These are phyloP conservation scores for Luffia ferchaultella DNA, from an alignment of 2,888 invertebrate genomes.

Conservation along the genomic window DNA sequence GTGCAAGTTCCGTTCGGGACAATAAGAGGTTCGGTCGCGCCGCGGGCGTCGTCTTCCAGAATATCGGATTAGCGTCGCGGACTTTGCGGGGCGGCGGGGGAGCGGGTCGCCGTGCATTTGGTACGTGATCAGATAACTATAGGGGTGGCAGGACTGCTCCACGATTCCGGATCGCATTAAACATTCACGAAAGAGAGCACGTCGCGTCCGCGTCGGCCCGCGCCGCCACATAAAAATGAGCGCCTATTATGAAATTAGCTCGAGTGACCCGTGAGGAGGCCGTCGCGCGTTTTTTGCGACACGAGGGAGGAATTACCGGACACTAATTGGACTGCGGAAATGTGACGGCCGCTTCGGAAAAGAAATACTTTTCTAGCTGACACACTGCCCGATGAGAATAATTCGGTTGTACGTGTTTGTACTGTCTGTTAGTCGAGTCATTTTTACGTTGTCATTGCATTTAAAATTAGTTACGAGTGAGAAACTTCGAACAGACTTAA, in stretches of 20 bases:
- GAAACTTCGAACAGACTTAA: too few species aligned
- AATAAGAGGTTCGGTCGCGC: conserved; percentile 37
- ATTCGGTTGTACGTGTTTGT: not conserved
- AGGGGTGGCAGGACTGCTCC: conserved; percentile 24
- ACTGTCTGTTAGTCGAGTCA: not conserved
- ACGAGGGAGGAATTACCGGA: conserved; percentile 57
- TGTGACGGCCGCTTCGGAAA: conserved; percentile 53
- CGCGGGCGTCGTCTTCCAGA: conserved; percentile 44
- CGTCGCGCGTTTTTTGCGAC: conserved; percentile 48
- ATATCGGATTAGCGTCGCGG: conserved; percentile 44
- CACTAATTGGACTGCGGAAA: conserved; percentile 62
- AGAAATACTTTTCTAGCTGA: conserved; percentile 26
- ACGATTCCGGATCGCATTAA: conserved; percentile 48
- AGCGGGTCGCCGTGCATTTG: conserved; percentile 20
- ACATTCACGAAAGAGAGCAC: conserved; percentile 48
- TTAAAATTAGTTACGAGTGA: too few species aligned
- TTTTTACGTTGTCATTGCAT: not conserved
- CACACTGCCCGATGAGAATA: conserved; percentile 15
- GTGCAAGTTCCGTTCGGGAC: conserved; percentile 13
- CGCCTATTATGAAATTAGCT: conserved; percentile 63
- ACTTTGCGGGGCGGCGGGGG: conserved; percentile 20
- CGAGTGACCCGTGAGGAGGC: conserved; percentile 39
- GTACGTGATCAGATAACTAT: conserved; percentile 36
- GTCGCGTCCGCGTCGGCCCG: conserved; percentile 12
- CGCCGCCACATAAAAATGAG: conserved; percentile 52